These are phyloP conservation scores for Halesus radiatus DNA, from an alignment of 1,140 invertebrate genomes.

Conservation along the genomic window DNA sequence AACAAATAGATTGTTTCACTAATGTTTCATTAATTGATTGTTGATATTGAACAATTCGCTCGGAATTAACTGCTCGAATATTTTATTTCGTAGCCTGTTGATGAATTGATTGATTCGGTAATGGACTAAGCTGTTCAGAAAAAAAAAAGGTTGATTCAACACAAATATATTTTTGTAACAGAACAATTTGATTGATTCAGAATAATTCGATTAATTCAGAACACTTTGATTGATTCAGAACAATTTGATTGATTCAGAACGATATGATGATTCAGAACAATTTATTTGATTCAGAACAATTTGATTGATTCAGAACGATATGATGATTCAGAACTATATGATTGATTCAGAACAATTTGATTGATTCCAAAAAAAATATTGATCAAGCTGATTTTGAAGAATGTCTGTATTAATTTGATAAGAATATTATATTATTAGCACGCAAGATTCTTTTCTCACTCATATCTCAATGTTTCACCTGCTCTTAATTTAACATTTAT, in stretches of 20 bases:
- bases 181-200: no score
- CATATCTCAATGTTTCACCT: conserved; percentile 45
- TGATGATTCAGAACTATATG: no score
- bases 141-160: no score
- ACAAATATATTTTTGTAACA: no score
- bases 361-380: neutral
- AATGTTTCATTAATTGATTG: no score
- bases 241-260: neutral
- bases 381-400: neutral
- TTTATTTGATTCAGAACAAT: neutral
- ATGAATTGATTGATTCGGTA: no score
- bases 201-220: neutral
- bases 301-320: neutral
- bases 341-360: neutral
- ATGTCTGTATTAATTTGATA: neutral
- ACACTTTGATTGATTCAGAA: neutral
- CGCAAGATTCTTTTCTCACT: conserved; percentile 33
- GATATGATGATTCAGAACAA: no score
- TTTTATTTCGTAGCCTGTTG: no score
- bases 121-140: no score
- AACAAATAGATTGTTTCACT: no score
- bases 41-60: no score
- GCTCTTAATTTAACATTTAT: conserved; percentile 33
- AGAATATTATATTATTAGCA: neutral
- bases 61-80: no score